These are phyloP conservation scores for Thalassaphorura encarpata DNA, from an alignment of 1,140 invertebrate genomes.

Conservation along the genomic window DNA sequence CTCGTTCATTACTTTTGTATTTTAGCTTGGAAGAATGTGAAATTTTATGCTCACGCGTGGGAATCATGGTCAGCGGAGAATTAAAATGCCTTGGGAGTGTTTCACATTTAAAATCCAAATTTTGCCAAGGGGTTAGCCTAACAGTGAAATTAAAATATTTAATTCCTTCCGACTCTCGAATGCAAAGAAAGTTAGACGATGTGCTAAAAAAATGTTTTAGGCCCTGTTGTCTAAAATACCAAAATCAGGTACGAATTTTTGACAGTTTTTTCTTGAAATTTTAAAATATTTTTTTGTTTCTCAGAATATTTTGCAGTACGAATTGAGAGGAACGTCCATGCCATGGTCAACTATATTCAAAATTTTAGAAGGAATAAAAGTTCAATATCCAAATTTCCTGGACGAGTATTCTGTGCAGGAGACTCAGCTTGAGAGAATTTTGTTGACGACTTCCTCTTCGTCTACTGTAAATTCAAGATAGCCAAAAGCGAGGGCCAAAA, in stretches of 20 bases:
- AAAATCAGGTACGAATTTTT: constrained; percentile 22
- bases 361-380: constrained; percentile 43
- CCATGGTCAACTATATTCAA: constrained; percentile 45
- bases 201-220: constrained; percentile 16
- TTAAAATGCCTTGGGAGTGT: constrained; percentile 38
- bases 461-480: too few species aligned
- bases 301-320: constrained; percentile 48
- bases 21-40: constrained; percentile 41
- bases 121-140: constrained; percentile 47
- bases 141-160: constrained; percentile 37
- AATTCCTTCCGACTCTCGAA: not conserved
- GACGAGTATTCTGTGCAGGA: constrained; percentile 54
- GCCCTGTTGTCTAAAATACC: constrained; percentile 25
- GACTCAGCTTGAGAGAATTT: constrained; percentile 53
- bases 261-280: not conserved
- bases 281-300: constrained; percentile 14
- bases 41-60: constrained; percentile 38
- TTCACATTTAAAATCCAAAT: constrained; percentile 42
- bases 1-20: not conserved
- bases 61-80: constrained; percentile 41
- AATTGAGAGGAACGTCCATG: constrained; percentile 38
- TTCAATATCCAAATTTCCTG: constrained; percentile 35
- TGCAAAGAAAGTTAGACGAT: not conserved
- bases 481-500: too few species aligned
- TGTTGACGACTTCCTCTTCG: too few species aligned